A percentile compares a stretch with the other conserved stretches of the same genome.
Evolutionary conservation across 2,797 vertebrate genomes (phyloP).

Genomic region (Lepidocolaptes lacrymiger): DNA sequence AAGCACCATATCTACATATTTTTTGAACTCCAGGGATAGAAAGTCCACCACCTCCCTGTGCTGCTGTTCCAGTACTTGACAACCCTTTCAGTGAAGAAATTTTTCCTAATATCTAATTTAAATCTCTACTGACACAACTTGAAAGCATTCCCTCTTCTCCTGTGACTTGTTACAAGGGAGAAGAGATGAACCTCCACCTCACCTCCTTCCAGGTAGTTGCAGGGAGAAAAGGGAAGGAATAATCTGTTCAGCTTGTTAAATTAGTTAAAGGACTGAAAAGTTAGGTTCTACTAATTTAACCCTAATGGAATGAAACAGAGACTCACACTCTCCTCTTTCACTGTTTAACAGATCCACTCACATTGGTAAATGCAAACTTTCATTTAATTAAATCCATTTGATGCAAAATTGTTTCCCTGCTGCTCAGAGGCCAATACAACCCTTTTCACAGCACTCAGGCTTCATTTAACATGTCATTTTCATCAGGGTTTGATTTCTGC

Average conservation of each 20-base stretch:
- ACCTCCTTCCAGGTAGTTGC: neutral
- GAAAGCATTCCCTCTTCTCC: neutral
- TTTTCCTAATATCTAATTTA: neutral
- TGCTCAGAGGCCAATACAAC: neutral
- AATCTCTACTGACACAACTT: neutral
- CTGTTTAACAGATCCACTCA: neutral
- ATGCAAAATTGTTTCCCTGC: neutral
- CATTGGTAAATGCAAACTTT: neutral
- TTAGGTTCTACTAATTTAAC: neutral
- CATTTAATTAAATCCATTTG: neutral
- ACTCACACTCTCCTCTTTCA: neutral
- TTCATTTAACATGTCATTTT: neutral
- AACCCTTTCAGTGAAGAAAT: neutral
- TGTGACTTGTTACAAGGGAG: neutral
- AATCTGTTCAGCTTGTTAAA: neutral
- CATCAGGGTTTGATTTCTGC: neutral
- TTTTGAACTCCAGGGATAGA: neutral
- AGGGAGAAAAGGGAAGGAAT: neutral
- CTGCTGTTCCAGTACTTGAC: neutral
- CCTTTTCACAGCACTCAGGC: neutral
- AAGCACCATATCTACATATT: neutral
- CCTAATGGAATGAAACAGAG: neutral
- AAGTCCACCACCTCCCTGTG: neutral
- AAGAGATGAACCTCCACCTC: neutral
- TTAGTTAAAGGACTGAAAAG: neutral